A percentile compares a stretch with the other conserved stretches of the same genome.
Conservation (phyloP, 2,113 vertebrate species). For the Megaleporinus macrocephalus region DNA sequence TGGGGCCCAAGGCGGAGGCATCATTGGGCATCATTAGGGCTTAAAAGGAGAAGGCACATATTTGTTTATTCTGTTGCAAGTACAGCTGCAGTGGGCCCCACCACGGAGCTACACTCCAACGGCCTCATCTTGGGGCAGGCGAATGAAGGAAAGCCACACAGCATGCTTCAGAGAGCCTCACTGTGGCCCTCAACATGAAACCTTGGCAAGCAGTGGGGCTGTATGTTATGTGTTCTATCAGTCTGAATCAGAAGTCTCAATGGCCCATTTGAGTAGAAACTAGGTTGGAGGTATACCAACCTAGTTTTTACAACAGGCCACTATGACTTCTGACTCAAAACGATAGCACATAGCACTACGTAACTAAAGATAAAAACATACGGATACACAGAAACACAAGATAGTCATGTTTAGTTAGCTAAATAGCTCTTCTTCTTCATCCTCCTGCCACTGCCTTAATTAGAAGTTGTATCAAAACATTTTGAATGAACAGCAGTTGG, state of each 20-base stretch:
- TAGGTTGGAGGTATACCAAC: background rate
- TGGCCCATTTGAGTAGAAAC: background rate
- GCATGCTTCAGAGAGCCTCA: slow-evolving; percentile 25
- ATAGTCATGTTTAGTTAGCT: too few species aligned
- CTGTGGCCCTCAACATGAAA: background rate
- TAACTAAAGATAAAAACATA: background rate
- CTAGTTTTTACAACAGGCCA: too few species aligned
- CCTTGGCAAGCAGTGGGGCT: background rate
- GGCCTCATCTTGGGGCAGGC: background rate
- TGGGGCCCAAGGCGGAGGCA: slow-evolving; percentile 19
- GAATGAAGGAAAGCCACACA: background rate
- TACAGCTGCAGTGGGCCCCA: slow-evolving; percentile 31
- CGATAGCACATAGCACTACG: background rate
- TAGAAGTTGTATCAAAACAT: too few species aligned
- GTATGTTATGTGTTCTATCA: background rate
- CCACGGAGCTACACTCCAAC: slow-evolving; percentile 1
- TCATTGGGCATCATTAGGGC: slow-evolving; percentile 24
- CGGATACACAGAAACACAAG: too few species aligned
- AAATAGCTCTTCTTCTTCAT: too few species aligned
- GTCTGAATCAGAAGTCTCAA: background rate
- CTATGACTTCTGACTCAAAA: too few species aligned
- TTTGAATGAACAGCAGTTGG: too few species aligned
- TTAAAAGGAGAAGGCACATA: slow-evolving; percentile 22
- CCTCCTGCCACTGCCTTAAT: too few species aligned
- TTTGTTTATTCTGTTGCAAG: slow-evolving; percentile 34